A percentile compares a stretch with the other conserved stretches of the same genome.
Evolutionary conservation across 1,140 invertebrate species (phyloP).

Genomic region (Euura lappo): DNA sequence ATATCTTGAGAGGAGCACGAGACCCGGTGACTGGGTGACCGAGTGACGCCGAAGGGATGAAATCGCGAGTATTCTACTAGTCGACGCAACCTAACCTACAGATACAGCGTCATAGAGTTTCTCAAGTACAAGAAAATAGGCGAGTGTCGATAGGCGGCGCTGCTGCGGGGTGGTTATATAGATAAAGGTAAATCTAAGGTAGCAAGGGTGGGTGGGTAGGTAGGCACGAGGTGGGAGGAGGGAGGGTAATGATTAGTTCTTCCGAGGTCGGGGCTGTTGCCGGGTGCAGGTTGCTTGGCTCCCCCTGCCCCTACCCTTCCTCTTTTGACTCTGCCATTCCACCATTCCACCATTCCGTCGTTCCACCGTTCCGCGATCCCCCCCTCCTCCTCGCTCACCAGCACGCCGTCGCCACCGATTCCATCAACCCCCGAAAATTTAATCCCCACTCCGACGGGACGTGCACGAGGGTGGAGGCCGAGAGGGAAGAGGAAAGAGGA

Average conservation of each 20-base stretch:
- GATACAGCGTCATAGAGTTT: too few relatives aligned
- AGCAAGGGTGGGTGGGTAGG: background rate
- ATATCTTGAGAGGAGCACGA: too few relatives aligned
- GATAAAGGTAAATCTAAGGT: constrained; percentile 7
- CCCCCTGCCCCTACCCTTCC: constrained; percentile 21
- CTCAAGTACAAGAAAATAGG: too few relatives aligned
- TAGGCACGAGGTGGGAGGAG: constrained; percentile 33
- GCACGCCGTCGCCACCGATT: constrained; percentile 23
- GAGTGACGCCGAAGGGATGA: constrained; percentile 22
- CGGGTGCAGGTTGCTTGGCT: constrained; percentile 50
- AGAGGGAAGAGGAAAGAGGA: constrained; percentile 50
- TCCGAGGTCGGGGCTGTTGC: constrained; percentile 55
- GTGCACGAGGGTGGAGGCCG: constrained; percentile 16
- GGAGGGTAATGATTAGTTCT: constrained; percentile 57
- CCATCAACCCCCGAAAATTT: constrained; percentile 42
- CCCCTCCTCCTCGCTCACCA: constrained; percentile 43
- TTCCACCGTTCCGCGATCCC: constrained; percentile 25
- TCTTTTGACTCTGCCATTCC: constrained; percentile 17
- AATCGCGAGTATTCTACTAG: background rate
- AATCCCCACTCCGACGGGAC: constrained; percentile 29
- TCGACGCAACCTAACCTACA: constrained; percentile 2
- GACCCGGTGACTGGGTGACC: constrained; percentile 12
- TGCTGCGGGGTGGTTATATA: constrained; percentile 16
- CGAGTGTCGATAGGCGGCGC: background rate
- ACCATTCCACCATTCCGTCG: constrained; percentile 36